Conservation (phyloP, 2,113 vertebrate genomes). For the Vombatus ursinus region DNA sequence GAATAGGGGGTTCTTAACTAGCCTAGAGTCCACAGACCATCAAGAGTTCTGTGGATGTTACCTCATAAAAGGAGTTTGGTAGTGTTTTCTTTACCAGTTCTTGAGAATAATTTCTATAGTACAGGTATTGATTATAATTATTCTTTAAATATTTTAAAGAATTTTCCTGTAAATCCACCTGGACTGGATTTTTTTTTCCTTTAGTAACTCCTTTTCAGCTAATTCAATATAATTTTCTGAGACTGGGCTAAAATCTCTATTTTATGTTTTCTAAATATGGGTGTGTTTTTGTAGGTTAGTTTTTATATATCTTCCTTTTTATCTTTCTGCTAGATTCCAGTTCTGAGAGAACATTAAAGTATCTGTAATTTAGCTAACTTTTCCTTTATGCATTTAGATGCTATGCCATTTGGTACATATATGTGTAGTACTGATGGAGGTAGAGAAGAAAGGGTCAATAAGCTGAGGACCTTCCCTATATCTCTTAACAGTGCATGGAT, state of each 20-base stretch:
- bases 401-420: neutral
- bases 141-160: neutral
- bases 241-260: neutral
- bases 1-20: neutral
- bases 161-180: neutral
- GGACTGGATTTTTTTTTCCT: neutral
- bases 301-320: neutral
- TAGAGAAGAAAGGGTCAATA: neutral
- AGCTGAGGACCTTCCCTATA: neutral
- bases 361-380: neutral
- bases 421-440: neutral
- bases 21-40: neutral
- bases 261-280: neutral
- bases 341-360: neutral
- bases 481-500: neutral
- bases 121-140: neutral
- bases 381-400: neutral
- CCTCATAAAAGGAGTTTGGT: neutral
- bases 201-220: neutral
- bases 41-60: neutral
- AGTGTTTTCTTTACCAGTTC: neutral
- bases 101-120: neutral
- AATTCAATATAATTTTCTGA: neutral
- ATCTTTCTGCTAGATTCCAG: neutral
- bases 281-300: neutral